Percentiles rank a stretch among this genome's conserved stretches.
Conservation (phyloP, 2,888 invertebrate genomes). For the Drosophila fulvimacula region DNA sequence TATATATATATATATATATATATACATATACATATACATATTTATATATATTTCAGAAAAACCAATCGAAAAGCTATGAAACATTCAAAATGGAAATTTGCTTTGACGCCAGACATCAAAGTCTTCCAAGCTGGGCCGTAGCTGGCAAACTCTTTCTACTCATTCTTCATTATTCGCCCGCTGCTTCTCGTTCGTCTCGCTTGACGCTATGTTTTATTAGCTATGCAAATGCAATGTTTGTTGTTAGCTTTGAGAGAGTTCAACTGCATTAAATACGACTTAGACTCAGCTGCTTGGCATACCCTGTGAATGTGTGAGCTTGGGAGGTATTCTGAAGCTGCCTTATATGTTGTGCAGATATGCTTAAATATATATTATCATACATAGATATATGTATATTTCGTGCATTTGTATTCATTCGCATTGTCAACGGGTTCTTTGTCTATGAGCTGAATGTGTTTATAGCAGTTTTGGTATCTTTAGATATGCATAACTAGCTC, state of each 20-base stretch:
- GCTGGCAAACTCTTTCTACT: conserved; percentile 6
- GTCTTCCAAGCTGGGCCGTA: conserved; percentile 29
- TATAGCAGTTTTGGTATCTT: neutral
- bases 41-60: neutral
- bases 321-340: neutral
- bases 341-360: too few species aligned
- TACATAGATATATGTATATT: neutral
- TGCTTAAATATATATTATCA: too few species aligned
- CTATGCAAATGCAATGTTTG: conserved; percentile 17
- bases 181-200: neutral
- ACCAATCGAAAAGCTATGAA: conserved; percentile 13
- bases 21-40: neutral
- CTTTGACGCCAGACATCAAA: conserved; percentile 5
- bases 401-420: too few species aligned
- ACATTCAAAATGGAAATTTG: conserved; percentile 40
- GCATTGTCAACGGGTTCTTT: neutral
- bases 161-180: neutral
- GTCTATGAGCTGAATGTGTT: neutral
- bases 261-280: neutral
- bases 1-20: neutral
- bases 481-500: neutral
- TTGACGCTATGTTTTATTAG: neutral
- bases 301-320: conserved; percentile 4
- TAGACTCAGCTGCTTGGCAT: neutral
- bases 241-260: neutral